These are phyloP conservation scores for Scyliorhinus canicula DNA, from an alignment of 2,797 vertebrate genomes.

Conservation along the genomic window DNA sequence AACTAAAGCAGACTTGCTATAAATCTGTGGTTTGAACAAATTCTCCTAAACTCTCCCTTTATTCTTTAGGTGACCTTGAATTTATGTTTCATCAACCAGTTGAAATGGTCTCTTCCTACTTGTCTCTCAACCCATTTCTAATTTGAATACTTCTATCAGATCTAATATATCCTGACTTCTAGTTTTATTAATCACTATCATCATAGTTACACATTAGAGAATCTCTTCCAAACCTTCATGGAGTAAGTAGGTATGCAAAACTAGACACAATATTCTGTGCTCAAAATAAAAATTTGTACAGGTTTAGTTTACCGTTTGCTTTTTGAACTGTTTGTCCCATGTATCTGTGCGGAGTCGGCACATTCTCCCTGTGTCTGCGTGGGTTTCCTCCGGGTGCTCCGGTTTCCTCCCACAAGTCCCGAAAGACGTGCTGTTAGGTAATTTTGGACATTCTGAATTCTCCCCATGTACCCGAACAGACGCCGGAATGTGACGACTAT, in stretches of 20 bases:
- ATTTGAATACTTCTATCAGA: not conserved
- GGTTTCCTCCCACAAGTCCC: too few relatives aligned
- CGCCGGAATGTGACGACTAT: too few relatives aligned
- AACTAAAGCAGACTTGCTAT: not conserved
- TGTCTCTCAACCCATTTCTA: not conserved
- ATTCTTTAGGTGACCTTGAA: not conserved
- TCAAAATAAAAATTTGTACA: not conserved
- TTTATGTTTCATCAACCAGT: not conserved
- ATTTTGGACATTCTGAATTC: too few relatives aligned
- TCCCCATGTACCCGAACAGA: too few relatives aligned
- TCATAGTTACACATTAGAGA: not conserved
- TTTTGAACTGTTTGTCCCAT: not conserved
- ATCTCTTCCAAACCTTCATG: not conserved
- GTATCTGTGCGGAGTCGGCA: too few relatives aligned
- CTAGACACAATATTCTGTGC: not conserved
- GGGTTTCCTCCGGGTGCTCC: too few relatives aligned
- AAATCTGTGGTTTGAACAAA: not conserved
- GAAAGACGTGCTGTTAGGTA: too few relatives aligned
- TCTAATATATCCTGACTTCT: not conserved
- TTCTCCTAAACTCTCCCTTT: not conserved
- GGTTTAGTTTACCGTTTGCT: not conserved
- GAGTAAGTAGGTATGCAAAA: not conserved
- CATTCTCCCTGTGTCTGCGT: too few relatives aligned
- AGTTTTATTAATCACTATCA: not conserved
- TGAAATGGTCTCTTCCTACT: not conserved